Evolutionary conservation across 2,113 vertebrate species (phyloP).

Genomic region (Pterocles burchelli): DNA sequence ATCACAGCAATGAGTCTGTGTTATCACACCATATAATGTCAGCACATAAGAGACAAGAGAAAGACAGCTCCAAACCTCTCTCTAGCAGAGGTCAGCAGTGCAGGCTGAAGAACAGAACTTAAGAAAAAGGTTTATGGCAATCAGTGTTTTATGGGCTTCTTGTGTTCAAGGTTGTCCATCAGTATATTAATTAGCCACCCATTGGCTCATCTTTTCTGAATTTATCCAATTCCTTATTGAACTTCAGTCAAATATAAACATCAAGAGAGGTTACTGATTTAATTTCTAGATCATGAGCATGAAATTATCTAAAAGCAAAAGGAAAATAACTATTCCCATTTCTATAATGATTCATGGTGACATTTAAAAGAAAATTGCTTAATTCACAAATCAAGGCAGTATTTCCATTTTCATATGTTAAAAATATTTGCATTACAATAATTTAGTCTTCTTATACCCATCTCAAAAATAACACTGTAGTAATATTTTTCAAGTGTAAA

Average conservation of each 20-base stretch:
- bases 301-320: neutral
- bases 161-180: neutral
- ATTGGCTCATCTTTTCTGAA: neutral
- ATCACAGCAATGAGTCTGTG: neutral
- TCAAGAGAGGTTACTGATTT: neutral
- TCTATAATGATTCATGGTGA: neutral
- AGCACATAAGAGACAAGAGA: neutral
- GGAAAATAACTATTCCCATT: neutral
- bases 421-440: slow-evolving; percentile 40
- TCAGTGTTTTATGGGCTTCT: neutral
- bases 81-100: neutral
- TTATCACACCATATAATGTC: neutral
- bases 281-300: neutral
- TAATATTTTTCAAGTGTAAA: neutral
- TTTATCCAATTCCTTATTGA: neutral
- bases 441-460: neutral
- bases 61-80: neutral
- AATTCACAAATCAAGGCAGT: neutral
- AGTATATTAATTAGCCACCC: slow-evolving; percentile 7
- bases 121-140: neutral
- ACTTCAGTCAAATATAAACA: slow-evolving; percentile 6
- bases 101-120: neutral
- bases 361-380: slow-evolving; percentile 34
- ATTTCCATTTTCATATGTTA: neutral
- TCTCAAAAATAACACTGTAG: neutral